These are phyloP conservation scores for Pagetopsis macropterus DNA, from an alignment of 2,797 vertebrate genomes.

Conservation along the genomic window DNA sequence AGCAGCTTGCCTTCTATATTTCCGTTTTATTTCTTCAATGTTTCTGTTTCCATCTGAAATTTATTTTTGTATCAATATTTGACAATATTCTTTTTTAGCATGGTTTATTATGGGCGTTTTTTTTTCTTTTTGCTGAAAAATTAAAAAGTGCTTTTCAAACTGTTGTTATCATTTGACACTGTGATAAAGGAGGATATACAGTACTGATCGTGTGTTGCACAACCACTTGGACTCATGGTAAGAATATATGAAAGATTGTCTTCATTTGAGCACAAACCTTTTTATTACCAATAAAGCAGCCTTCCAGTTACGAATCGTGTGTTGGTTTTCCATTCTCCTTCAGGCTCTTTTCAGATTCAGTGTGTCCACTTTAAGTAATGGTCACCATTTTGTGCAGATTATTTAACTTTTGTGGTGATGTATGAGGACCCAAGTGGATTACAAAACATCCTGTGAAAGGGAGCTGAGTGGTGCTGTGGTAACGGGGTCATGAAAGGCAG, in stretches of 20 bases:
- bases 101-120: constrained; percentile 81
- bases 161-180: constrained; percentile 87
- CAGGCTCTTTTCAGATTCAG: constrained; percentile 11
- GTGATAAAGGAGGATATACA: constrained; percentile 85
- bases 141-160: constrained; percentile 87
- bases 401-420: constrained; percentile 52
- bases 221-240: constrained; percentile 88
- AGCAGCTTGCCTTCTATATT: constrained; percentile 86
- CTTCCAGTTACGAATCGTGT: constrained; percentile 84
- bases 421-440: constrained; percentile 38
- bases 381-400: constrained; percentile 59
- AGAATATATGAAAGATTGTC: constrained; percentile 89
- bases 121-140: constrained; percentile 79
- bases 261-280: constrained; percentile 91
- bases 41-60: constrained; percentile 84
- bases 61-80: constrained; percentile 87
- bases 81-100: constrained; percentile 82
- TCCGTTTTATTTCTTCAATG: constrained; percentile 79
- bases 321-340: constrained; percentile 45
- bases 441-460: constrained; percentile 66
- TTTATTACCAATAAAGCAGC: constrained; percentile 92
- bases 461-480: constrained; percentile 56
- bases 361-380: constrained; percentile 31
- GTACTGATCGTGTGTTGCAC: constrained; percentile 87
- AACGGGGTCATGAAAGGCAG: constrained; percentile 58